phyloP scores from a whole-genome alignment of 2,888 invertebrate species.

The Eugnorisma glareosa region DNA sequence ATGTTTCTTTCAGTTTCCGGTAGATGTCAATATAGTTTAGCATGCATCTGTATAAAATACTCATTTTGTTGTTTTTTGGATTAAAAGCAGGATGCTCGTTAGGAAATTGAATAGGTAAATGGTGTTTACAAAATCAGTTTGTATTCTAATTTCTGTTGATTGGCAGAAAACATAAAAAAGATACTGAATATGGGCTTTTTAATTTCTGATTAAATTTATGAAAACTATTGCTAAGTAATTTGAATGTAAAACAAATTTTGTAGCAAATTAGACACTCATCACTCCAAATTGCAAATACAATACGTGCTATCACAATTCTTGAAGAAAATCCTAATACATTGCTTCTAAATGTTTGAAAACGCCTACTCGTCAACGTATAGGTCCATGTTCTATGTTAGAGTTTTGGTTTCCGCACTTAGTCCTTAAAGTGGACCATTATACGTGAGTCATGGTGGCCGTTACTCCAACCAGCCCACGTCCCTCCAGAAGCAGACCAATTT shows the following conservation, averaged over 20 bases:
- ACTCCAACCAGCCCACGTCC: too few species aligned
- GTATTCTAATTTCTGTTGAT: constrained; percentile 41
- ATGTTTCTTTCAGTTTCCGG: constrained; percentile 56
- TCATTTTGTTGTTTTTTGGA: constrained; percentile 40
- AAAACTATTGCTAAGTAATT: too few species aligned
- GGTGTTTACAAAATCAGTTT: constrained; percentile 32
- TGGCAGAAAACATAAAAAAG: constrained; percentile 12
- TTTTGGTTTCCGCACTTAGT: too few species aligned
- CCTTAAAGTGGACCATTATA: too few species aligned
- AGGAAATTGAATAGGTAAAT: constrained; percentile 26
- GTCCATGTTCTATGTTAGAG: too few species aligned
- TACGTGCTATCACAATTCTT: background rate
- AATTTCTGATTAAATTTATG: background rate
- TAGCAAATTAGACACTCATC: background rate
- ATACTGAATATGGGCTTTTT: background rate
- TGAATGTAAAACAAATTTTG: background rate
- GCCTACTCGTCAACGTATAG: too few species aligned
- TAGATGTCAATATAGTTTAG: constrained; percentile 52
- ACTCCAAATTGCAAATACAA: background rate
- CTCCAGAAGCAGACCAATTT: too few species aligned
- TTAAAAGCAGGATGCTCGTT: constrained; percentile 57
- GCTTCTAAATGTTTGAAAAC: background rate
- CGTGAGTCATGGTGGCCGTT: too few species aligned
- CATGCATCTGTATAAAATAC: constrained; percentile 58
- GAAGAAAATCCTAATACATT: background rate